Evolutionary conservation across 2,888 invertebrate species (phyloP).

Genomic region (Gisinianus flammeolus): DNA sequence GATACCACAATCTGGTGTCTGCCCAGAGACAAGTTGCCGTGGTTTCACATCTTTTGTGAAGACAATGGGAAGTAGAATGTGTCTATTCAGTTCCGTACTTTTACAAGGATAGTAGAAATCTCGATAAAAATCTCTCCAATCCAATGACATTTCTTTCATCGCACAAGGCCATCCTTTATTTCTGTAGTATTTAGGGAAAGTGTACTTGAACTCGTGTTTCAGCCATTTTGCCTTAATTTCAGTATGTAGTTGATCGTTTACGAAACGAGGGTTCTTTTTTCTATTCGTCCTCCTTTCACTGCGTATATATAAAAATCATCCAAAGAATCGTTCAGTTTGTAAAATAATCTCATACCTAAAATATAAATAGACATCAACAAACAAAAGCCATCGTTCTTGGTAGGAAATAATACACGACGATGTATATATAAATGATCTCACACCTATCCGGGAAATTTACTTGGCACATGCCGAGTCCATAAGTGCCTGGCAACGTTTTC

Average conservation of each 20-base stretch:
- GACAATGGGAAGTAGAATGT: neutral
- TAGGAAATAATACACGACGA: neutral
- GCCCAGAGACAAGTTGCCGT: neutral
- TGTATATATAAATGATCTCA: neutral
- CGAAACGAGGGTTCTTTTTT: neutral
- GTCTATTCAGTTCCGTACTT: neutral
- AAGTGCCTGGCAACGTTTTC: neutral
- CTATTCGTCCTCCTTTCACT: too few species aligned
- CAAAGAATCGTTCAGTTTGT: neutral
- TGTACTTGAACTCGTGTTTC: too few species aligned
- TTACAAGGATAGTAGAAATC: neutral
- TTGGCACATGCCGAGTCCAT: neutral
- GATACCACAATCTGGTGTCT: neutral
- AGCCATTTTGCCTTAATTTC: neutral
- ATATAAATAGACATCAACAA: neutral
- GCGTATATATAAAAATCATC: too few species aligned
- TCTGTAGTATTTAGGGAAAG: neutral
- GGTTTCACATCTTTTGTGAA: neutral
- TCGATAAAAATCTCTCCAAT: conserved; percentile 1
- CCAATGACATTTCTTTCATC: neutral
- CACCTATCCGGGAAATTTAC: neutral
- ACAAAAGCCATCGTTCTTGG: neutral
- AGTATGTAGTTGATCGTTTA: neutral
- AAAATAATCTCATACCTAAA: neutral
- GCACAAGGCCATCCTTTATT: neutral